A percentile compares a stretch with the other conserved stretches of the same genome.
Evolutionary conservation across 2,797 vertebrate genomes (phyloP).

Genomic region (Threskiornis aethiopicus): DNA sequence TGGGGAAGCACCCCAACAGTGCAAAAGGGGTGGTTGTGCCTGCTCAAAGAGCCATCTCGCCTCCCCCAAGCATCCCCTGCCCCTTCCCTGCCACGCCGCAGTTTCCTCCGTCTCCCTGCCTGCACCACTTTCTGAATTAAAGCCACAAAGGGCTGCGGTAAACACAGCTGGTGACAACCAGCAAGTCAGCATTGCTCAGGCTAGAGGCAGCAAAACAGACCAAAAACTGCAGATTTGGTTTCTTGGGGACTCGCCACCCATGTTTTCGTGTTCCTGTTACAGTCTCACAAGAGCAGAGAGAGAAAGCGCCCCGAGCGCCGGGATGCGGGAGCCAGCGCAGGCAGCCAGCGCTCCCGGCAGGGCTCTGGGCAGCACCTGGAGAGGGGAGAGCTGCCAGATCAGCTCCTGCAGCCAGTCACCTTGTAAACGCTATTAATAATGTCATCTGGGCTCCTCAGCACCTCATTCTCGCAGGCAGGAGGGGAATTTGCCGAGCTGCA

Average conservation of each 20-base stretch:
- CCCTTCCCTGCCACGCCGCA: background rate
- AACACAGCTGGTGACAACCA: background rate
- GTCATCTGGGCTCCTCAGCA: background rate
- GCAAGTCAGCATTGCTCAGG: fast-evolving
- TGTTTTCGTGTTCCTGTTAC: fast-evolving
- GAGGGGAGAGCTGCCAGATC: background rate
- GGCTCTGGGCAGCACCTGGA: slow-evolving; percentile 24
- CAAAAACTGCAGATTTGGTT: background rate
- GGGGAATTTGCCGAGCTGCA: background rate
- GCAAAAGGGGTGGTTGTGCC: background rate
- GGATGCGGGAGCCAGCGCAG: background rate
- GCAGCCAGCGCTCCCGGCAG: background rate
- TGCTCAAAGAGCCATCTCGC: fast-evolving
- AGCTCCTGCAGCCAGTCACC: slow-evolving; percentile 21
- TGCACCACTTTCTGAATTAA: background rate
- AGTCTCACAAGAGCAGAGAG: fast-evolving
- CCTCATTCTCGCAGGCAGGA: background rate
- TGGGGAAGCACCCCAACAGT: background rate
- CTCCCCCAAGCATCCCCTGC: background rate
- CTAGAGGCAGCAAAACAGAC: background rate
- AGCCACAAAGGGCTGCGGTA: background rate
- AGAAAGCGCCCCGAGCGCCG: fast-evolving
- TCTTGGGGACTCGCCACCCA: fast-evolving
- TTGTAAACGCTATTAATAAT: background rate
- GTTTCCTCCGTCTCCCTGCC: background rate